Percentiles rank a stretch among this genome's conserved stretches.
Evolutionary conservation across 2,113 vertebrate species (phyloP).

Genomic region (Carollia perspicillata): DNA sequence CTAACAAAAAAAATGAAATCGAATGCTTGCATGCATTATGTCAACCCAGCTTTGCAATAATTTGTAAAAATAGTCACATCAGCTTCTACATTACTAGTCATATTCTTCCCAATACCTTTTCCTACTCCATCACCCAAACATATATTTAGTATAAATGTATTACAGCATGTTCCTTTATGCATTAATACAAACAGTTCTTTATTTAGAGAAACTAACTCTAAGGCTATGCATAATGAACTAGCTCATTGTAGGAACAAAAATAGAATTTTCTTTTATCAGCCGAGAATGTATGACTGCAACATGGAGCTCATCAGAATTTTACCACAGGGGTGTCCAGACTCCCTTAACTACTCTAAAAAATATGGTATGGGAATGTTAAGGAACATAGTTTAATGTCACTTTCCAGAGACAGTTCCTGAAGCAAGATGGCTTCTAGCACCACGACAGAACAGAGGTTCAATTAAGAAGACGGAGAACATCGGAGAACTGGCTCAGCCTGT

Average conservation of each 20-base stretch:
- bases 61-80: background rate
- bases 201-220: background rate
- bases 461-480: background rate
- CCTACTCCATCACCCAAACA: background rate
- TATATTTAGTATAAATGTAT: background rate
- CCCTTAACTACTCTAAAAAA: constrained; percentile 29
- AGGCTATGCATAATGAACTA: background rate
- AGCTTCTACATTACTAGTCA: background rate
- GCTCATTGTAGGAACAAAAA: background rate
- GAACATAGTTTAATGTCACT: background rate
- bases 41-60: background rate
- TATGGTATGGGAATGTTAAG: background rate
- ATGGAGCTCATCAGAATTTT: constrained; percentile 12
- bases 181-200: background rate
- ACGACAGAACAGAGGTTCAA: background rate
- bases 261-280: background rate
- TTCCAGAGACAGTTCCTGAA: background rate
- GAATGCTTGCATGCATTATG: background rate
- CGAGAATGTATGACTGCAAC: background rate
- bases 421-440: background rate
- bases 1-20: background rate
- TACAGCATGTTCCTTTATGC: background rate
- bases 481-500: background rate
- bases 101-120: background rate
- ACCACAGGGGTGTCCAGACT: background rate